These are phyloP conservation scores for Aporophyla lueneburgensis DNA, from an alignment of 2,888 invertebrate genomes.

Conservation along the genomic window DNA sequence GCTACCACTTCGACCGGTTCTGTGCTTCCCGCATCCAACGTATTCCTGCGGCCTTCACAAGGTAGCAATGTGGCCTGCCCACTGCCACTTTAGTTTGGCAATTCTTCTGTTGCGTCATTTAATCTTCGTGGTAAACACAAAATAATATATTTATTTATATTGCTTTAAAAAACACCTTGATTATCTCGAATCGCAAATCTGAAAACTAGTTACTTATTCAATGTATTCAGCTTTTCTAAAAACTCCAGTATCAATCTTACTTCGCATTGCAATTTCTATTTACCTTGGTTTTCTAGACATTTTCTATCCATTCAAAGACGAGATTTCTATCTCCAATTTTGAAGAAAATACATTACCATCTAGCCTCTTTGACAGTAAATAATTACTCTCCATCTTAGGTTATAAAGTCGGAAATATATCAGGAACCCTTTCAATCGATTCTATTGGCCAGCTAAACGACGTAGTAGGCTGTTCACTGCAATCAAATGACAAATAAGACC, in stretches of 20 bases:
- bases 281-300: slow-evolving; percentile 12
- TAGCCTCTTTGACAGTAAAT: slow-evolving; percentile 47
- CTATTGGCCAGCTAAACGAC: slow-evolving; percentile 54
- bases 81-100: too few relatives aligned
- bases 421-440: slow-evolving; percentile 54
- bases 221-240: slow-evolving; percentile 1
- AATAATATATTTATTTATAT: too few relatives aligned
- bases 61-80: too few relatives aligned
- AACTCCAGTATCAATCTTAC: slow-evolving; percentile 32
- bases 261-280: slow-evolving; percentile 33
- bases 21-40: too few relatives aligned
- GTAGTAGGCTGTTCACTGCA: slow-evolving; percentile 60
- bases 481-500: slow-evolving; percentile 67
- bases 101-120: too few relatives aligned
- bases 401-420: slow-evolving; percentile 43
- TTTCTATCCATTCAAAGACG: slow-evolving; percentile 35
- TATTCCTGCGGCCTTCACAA: too few relatives aligned
- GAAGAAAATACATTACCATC: slow-evolving; percentile 29
- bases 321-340: slow-evolving; percentile 48
- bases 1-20: too few relatives aligned
- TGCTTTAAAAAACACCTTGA: background rate
- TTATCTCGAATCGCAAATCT: background rate
- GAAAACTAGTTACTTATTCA: background rate
- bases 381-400: slow-evolving; percentile 42
- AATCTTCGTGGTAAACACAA: background rate